Percentiles rank a stretch among this genome's conserved stretches.
Conservation (phyloP, 2,797 vertebrate species). For the Ciconia nigra region DNA sequence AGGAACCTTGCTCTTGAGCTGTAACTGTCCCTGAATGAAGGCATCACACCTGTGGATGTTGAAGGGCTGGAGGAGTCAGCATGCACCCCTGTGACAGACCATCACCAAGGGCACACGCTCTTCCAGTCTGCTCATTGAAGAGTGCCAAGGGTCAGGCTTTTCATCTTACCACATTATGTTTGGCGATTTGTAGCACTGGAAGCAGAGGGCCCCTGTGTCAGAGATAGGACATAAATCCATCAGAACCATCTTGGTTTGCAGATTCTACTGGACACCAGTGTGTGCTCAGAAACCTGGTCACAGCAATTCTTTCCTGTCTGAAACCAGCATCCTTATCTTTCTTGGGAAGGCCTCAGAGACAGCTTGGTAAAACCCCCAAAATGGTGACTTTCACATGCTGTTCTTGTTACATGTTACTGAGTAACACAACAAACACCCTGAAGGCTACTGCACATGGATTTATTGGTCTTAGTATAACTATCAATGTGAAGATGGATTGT, state of each 20-base stretch:
- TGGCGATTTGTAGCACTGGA: background rate
- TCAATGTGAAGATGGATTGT: background rate
- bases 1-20: background rate
- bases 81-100: background rate
- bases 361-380: background rate
- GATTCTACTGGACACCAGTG: background rate
- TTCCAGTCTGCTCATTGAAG: background rate
- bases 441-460: background rate
- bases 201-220: background rate
- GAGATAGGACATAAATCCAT: background rate
- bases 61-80: background rate
- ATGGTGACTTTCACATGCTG: background rate
- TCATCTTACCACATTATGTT: background rate
- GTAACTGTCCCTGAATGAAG: background rate
- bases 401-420: background rate
- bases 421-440: background rate
- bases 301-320: background rate
- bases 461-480: background rate
- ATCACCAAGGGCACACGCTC: background rate
- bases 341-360: background rate
- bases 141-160: background rate
- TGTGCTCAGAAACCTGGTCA: background rate
- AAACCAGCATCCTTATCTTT: background rate
- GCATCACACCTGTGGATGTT: background rate
- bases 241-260: background rate